phyloP scores from a whole-genome alignment of 1,140 invertebrate genomes.

The Drosophila asahinai region DNA sequence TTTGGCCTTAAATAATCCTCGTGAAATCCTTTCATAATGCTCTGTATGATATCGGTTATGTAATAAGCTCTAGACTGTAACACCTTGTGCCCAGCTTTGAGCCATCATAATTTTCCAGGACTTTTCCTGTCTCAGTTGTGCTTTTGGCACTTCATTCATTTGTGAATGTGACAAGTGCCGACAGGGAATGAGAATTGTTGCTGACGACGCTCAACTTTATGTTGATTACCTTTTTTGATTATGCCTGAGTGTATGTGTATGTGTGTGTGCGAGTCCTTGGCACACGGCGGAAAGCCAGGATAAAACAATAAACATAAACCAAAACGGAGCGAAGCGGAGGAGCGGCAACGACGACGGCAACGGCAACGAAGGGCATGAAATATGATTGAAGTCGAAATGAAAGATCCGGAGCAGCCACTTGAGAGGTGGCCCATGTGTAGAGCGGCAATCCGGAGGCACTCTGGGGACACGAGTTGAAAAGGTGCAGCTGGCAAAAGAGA shows the following conservation, averaged over 20 bases:
- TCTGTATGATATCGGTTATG: background rate
- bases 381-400: constrained; percentile 82
- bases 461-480: constrained; percentile 69
- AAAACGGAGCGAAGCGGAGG: constrained; percentile 31
- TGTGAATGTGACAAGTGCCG: constrained; percentile 77
- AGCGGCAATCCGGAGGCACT: constrained; percentile 45
- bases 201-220: constrained; percentile 79
- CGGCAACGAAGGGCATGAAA: constrained; percentile 56
- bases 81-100: constrained; percentile 1
- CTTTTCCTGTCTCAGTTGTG: constrained; percentile 69
- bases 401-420: constrained; percentile 63
- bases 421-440: constrained; percentile 73
- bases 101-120: constrained; percentile 30
- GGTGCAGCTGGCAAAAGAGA: constrained; percentile 70
- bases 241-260: constrained; percentile 70
- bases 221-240: constrained; percentile 84
- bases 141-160: constrained; percentile 83
- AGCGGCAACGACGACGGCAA: constrained; percentile 4
- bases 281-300: constrained; percentile 71
- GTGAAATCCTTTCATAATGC: background rate
- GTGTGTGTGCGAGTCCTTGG: constrained; percentile 50
- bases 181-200: constrained; percentile 69
- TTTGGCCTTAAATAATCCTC: background rate
- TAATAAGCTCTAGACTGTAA: constrained; percentile 5
- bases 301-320: constrained; percentile 84